Evolutionary conservation across 2,797 vertebrate species (phyloP).

Genomic region (Trachurus trachurus): DNA sequence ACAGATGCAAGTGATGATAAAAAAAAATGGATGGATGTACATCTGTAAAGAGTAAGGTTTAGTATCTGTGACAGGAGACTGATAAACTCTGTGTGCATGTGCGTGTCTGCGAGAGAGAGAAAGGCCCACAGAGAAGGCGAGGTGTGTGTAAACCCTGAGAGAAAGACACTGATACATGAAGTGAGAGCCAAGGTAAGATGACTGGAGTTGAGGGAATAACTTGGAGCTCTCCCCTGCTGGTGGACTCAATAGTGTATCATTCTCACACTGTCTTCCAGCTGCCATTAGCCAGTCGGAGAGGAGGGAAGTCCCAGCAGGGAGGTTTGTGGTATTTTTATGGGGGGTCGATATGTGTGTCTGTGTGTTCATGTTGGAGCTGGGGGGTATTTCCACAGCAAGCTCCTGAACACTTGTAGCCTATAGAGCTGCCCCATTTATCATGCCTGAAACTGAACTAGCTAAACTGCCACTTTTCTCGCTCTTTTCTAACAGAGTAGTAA

Average conservation of each 20-base stretch:
- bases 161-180: not conserved
- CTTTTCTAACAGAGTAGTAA: not conserved
- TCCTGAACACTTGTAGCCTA: not conserved
- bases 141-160: not conserved
- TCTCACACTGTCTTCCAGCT: constrained; percentile 34
- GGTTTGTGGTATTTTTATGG: constrained; percentile 5
- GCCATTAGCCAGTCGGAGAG: constrained; percentile 32
- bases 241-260: constrained; percentile 37
- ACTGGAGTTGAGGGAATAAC: constrained; percentile 27
- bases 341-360: not conserved
- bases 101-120: not conserved
- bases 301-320: constrained; percentile 49
- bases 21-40: constrained; percentile 11
- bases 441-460: too few relatives aligned
- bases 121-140: not conserved
- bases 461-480: too few relatives aligned
- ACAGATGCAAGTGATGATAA: constrained; percentile 19
- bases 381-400: not conserved
- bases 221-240: constrained; percentile 21
- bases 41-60: constrained; percentile 19
- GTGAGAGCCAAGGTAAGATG: constrained; percentile 18
- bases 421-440: not conserved
- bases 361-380: not conserved
- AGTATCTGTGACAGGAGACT: constrained; percentile 29
- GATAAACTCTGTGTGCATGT: not conserved